Conservation (phyloP, 2,797 vertebrate genomes). For the Myotis planiceps region DNA sequence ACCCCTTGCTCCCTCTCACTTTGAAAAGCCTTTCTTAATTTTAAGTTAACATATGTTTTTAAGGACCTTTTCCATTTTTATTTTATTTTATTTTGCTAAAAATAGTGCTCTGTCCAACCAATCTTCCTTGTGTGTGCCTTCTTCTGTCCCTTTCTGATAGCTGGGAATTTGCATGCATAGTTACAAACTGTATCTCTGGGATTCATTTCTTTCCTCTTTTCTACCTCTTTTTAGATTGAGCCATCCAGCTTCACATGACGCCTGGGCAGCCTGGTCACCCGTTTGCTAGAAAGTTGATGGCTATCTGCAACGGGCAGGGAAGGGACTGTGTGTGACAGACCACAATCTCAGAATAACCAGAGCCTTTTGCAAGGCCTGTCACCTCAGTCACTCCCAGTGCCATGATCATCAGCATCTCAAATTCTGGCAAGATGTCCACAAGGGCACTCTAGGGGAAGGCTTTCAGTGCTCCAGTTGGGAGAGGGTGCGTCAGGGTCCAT, state of each 20-base stretch:
- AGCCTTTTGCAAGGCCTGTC: not conserved
- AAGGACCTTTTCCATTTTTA: not conserved
- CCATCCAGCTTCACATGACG: not conserved
- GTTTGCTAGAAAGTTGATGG: not conserved
- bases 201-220: not conserved
- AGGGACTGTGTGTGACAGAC: not conserved
- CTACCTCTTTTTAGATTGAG: not conserved
- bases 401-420: not conserved
- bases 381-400: not conserved
- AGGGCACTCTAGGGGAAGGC: not conserved
- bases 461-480: not conserved
- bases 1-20: not conserved
- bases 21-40: not conserved
- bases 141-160: not conserved
- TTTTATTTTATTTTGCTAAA: not conserved
- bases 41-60: not conserved
- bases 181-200: not conserved
- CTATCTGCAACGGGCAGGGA: not conserved
- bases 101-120: not conserved
- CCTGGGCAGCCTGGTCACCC: not conserved
- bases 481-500: not conserved
- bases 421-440: not conserved
- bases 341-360: rapidly evolving
- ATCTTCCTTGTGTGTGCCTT: not conserved
- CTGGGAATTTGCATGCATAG: not conserved